Base-by-base conservation (phyloP, 1,140 invertebrate species). In the Araneus ventricosus region DNA sequence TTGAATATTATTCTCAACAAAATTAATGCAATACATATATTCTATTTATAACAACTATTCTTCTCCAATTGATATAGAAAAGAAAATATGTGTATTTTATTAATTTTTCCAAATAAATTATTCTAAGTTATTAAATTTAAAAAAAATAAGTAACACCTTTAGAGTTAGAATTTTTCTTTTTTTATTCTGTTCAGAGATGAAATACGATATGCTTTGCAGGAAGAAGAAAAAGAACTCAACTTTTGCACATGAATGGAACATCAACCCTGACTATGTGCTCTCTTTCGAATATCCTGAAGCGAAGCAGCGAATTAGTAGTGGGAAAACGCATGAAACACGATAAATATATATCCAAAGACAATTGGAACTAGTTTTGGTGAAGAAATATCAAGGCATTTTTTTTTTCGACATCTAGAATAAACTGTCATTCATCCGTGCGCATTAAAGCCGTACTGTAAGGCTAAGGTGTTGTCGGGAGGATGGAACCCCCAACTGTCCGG, bases 381-480 rank as follows among this genome's bases (percentile, higher is more conserved):
- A 86, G 84, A 86, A 27, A 86, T 59, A 59, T 88, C 61, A 67
- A 88, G 86, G 86, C 86, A 88, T 88, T 88, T 61, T 41, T 61
- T 57, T 88, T 75, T 75, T 37, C 70, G 20, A 75, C 70, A 75
- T 34, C 34, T 75, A 75, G 27, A 75, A 70, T 57, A 86, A 86
- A 88, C 67, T 88, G 86, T 88, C 67, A 24, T 89, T 89, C 67
- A 89, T 89, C 67, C 61, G 88, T 89, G 88, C 67, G 67, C 88
- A 88, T 88, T 88, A 89, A 89, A 82, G 88, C 79, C 75, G 27
- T 88, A 41, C 88, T 82, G 88, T 75, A 90, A 90, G 88, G 88
- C 88, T 90, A 90, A 90, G 88, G 88, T 90, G 88, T 90, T 41
- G 52, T 82, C n/a, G 24, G 61, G 37, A 52, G 45, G 86, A 27